Conservation (phyloP, 2,888 invertebrate genomes). For the Drosophila rellima region DNA sequence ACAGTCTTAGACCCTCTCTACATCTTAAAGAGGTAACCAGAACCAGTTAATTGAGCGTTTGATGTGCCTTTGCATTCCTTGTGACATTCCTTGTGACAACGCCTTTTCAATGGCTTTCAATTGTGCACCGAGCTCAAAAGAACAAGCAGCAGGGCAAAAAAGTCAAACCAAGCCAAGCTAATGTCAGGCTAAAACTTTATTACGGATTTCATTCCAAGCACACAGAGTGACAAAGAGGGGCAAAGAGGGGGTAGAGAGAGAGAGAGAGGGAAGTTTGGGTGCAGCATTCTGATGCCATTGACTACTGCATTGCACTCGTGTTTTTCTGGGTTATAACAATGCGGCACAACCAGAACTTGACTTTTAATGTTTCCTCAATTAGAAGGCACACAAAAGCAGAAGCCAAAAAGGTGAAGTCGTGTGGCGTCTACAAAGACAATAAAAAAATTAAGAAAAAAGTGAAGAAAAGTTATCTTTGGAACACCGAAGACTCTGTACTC, state of each 20-base stretch:
- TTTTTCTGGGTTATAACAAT: conserved; percentile 80
- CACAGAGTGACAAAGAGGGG: neutral
- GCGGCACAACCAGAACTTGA: conserved; percentile 79
- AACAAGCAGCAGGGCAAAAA: conserved; percentile 44
- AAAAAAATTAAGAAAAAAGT: conserved; percentile 8
- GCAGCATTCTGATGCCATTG: conserved; percentile 26
- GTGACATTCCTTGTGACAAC: conserved; percentile 52
- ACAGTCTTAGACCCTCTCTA: neutral
- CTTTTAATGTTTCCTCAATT: conserved; percentile 81
- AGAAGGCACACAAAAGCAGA: conserved; percentile 70
- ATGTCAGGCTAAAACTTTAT: conserved; percentile 29
- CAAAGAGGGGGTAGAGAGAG: neutral
- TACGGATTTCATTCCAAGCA: conserved; percentile 11
- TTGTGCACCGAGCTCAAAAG: conserved; percentile 27
- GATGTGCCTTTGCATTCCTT: conserved; percentile 38
- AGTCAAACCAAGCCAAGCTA: conserved; percentile 28
- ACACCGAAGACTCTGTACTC: neutral
- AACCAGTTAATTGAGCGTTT: conserved; percentile 70
- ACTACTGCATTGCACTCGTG: conserved; percentile 75
- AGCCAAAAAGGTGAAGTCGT: conserved; percentile 74
- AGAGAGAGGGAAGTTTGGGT: neutral
- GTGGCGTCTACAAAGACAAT: conserved; percentile 31
- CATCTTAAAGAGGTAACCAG: conserved; percentile 2
- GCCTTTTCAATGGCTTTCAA: conserved; percentile 60
- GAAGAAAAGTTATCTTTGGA: neutral